Evolutionary conservation across 2,888 invertebrate species (phyloP).

Genomic region (Biston stratarius): DNA sequence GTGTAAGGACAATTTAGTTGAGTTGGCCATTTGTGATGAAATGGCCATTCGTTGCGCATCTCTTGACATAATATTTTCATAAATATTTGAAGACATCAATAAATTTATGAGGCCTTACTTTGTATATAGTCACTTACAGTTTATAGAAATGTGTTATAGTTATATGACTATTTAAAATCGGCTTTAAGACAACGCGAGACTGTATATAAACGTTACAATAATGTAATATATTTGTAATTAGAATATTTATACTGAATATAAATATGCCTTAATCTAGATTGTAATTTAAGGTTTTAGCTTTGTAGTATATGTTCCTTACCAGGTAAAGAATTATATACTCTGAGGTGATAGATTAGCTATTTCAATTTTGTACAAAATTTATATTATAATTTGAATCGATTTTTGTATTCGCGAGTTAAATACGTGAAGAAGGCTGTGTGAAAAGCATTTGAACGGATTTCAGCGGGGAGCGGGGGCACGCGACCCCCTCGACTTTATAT

Average conservation of each 20-base stretch:
- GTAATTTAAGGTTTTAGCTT: constrained; percentile 58
- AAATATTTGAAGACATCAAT: constrained; percentile 40
- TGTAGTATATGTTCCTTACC: too few relatives aligned
- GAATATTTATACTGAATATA: constrained; percentile 77
- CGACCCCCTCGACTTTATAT: constrained; percentile 23
- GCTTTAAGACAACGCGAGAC: constrained; percentile 82
- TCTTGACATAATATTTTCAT: constrained; percentile 35
- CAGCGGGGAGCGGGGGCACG: constrained; percentile 51
- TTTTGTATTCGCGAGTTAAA: constrained; percentile 47
- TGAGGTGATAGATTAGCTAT: constrained; percentile 43
- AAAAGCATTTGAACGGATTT: constrained; percentile 74
- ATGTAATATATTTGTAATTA: constrained; percentile 77
- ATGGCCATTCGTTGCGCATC: too few relatives aligned
- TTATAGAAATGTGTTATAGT: constrained; percentile 65
- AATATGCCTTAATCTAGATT: constrained; percentile 76
- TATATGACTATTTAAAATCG: constrained; percentile 64
- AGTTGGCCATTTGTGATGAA: too few relatives aligned
- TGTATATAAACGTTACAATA: constrained; percentile 76
- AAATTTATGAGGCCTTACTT: constrained; percentile 51
- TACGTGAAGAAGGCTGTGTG: constrained; percentile 78
- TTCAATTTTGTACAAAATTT: constrained; percentile 70
- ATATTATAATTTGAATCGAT: constrained; percentile 54
- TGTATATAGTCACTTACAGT: constrained; percentile 56
- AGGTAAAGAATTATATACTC: constrained; percentile 31
- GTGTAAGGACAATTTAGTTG: constrained; percentile 68